A percentile compares a stretch with the other conserved stretches of the same genome.
phyloP scores from a whole-genome alignment of 2,797 vertebrate genomes.

The Phaenicophaeus curvirostris region DNA sequence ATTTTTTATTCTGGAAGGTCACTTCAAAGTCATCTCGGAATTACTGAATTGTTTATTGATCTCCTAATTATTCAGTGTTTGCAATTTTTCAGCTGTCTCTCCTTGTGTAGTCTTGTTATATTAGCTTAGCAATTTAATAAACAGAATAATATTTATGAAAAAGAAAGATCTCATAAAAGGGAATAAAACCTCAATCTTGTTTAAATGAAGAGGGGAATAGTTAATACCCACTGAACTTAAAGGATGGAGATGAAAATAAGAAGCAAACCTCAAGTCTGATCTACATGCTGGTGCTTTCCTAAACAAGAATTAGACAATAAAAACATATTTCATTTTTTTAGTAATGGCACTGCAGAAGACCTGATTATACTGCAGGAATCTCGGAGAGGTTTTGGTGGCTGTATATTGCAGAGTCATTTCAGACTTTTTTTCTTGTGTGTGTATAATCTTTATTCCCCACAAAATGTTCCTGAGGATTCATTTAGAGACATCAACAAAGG shows the following conservation, averaged over 20 bases:
- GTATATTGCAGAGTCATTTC: not conserved
- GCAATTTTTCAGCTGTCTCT: conserved; percentile 35
- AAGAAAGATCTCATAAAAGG: not conserved
- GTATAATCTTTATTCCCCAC: not conserved
- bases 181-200: not conserved
- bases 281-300: not conserved
- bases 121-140: conserved; percentile 18
- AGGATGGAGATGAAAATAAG: conserved; percentile 15
- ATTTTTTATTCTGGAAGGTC: conserved; percentile 44
- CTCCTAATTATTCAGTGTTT: conserved; percentile 66
- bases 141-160: conserved; percentile 10
- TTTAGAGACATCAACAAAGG: not conserved
- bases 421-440: not conserved
- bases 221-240: conserved; percentile 9
- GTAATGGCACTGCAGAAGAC: not conserved
- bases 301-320: not conserved
- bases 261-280: not conserved
- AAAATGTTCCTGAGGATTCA: not conserved
- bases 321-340: not conserved
- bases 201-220: not conserved
- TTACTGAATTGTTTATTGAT: conserved; percentile 56
- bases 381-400: not conserved
- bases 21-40: conserved; percentile 61
- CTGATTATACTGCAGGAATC: not conserved
- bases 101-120: not conserved